Percentiles rank a stretch among this genome's conserved stretches.
These are phyloP conservation scores for Pseudoatta argentina DNA, from an alignment of 1,140 invertebrate genomes.

Conservation along the genomic window DNA sequence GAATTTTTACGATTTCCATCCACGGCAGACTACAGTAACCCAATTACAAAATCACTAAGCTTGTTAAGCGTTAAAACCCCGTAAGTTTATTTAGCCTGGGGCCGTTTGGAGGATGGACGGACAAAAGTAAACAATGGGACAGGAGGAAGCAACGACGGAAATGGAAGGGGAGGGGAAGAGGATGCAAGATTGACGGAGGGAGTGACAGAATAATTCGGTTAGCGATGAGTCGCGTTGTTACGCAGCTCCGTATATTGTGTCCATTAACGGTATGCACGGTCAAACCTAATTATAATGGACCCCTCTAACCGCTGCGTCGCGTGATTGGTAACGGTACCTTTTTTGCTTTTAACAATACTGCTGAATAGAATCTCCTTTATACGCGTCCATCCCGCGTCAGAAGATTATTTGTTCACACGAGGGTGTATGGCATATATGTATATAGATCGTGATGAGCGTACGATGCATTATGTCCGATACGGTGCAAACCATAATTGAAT, in stretches of 20 bases:
- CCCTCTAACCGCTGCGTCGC: conserved; percentile 46
- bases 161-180: background rate
- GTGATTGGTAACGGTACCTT: conserved; percentile 55
- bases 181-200: conserved; percentile 21
- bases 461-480: conserved; percentile 67
- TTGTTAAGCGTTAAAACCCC: conserved; percentile 73
- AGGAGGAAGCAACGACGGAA: conserved; percentile 49
- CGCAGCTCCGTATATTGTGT: conserved; percentile 72
- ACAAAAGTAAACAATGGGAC: conserved; percentile 47
- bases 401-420: conserved; percentile 71
- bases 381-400: conserved; percentile 23
- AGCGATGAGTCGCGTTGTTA: conserved; percentile 71
- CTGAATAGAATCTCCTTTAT: conserved; percentile 45
- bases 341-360: conserved; percentile 63
- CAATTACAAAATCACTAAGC: conserved; percentile 78
- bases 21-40: conserved; percentile 64
- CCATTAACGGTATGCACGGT: conserved; percentile 77
- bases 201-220: conserved; percentile 74
- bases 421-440: background rate
- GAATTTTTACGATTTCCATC: conserved; percentile 60
- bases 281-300: conserved; percentile 78
- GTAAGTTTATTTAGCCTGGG: conserved; percentile 74
- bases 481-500: conserved; percentile 71
- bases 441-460: conserved; percentile 60
- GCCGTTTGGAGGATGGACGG: conserved; percentile 55